These are phyloP conservation scores for Tapirus terrestris DNA, from an alignment of 2,113 vertebrate species.

Conservation along the genomic window DNA sequence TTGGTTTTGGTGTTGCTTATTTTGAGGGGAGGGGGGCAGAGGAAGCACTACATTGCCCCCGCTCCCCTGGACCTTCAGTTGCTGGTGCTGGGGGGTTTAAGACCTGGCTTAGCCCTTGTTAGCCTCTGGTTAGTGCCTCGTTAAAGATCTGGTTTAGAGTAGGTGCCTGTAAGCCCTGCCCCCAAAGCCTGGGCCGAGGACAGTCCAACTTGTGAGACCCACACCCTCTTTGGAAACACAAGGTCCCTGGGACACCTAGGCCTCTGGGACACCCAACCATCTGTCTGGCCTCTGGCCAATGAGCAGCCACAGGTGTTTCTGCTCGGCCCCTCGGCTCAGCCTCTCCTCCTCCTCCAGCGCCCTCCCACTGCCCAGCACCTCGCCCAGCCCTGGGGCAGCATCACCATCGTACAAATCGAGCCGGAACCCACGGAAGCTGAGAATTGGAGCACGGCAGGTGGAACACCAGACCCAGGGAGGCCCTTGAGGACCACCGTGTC, in stretches of 20 bases:
- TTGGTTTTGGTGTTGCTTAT: constrained; percentile 73
- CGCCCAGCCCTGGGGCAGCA: neutral
- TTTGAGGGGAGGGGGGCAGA: constrained; percentile 29
- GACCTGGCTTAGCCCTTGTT: constrained; percentile 79
- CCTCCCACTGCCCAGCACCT: neutral
- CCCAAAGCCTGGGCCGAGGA: constrained; percentile 66
- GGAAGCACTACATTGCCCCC: neutral
- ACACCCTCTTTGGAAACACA: neutral
- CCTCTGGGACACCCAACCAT: neutral
- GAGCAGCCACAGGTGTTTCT: neutral
- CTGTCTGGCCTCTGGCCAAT: neutral
- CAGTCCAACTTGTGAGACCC: constrained; percentile 67
- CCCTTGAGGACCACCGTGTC: neutral
- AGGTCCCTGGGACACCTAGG: neutral
- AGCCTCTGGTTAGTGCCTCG: constrained; percentile 81
- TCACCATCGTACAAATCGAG: neutral
- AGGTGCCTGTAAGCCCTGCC: constrained; percentile 48
- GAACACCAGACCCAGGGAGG: neutral
- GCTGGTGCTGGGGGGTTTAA: constrained; percentile 73
- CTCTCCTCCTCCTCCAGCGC: neutral
- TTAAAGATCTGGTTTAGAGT: constrained; percentile 81
- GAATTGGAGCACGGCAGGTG: neutral
- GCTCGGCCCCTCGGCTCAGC: neutral
- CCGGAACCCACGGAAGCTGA: neutral
- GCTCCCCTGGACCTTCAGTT: constrained; percentile 57